Conservation (phyloP, 1,140 invertebrate genomes). For the Metopolophium dirhodum region DNA sequence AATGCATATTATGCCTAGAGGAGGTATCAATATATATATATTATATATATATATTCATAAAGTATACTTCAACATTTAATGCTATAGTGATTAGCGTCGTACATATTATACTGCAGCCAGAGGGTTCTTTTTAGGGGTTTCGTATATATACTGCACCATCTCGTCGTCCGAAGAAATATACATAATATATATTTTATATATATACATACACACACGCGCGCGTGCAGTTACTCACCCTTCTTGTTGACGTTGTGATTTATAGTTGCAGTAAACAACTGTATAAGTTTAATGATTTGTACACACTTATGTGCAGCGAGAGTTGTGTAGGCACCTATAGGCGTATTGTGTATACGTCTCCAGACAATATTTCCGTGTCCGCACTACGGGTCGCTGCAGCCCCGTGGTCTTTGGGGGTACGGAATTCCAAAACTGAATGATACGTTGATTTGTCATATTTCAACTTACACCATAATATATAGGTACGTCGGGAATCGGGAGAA, state of each 20-base stretch:
- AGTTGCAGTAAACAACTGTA: neutral
- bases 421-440: neutral
- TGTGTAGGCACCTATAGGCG: neutral
- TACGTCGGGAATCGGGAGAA: no score
- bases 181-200: neutral
- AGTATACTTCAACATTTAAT: neutral
- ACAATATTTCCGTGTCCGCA: neutral
- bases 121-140: neutral
- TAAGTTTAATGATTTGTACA: neutral
- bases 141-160: neutral
- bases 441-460: neutral
- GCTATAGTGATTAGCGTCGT: neutral
- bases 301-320: neutral
- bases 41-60: neutral
- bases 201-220: no score
- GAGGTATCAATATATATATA: neutral
- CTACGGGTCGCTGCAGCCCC: neutral
- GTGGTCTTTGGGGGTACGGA: neutral
- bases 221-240: neutral
- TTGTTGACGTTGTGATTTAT: neutral
- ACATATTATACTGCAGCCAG: neutral
- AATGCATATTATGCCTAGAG: slow-evolving; percentile 5
- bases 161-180: neutral
- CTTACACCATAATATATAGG: neutral
- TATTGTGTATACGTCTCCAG: neutral